Evolutionary conservation across 2,113 vertebrate species (phyloP).

Genomic region (Nansenia antarctica): DNA sequence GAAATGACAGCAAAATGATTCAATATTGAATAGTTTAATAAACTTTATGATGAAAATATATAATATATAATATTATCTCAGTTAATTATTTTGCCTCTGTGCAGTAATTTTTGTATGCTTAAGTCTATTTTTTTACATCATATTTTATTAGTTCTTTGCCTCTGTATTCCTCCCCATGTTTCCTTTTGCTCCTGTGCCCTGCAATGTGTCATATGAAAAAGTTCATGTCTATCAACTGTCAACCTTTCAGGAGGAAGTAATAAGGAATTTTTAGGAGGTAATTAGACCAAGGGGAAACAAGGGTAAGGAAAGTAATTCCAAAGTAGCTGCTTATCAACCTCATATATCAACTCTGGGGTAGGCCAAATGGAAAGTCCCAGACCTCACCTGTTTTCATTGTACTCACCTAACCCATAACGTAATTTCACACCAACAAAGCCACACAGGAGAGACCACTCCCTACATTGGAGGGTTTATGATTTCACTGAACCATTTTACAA

Average conservation of each 20-base stretch:
- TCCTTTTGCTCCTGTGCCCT: no score
- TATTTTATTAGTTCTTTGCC: no score
- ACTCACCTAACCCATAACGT: not conserved
- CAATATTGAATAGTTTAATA: slow-evolving; percentile 59
- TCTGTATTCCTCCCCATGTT: no score
- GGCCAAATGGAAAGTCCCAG: no score
- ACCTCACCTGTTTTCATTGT: not conserved
- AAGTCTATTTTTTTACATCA: not conserved
- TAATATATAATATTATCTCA: slow-evolving; percentile 1
- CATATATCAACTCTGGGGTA: no score
- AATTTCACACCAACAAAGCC: not conserved
- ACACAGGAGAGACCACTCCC: not conserved
- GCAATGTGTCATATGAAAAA: no score
- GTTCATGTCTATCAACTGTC: no score
- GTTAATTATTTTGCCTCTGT: slow-evolving; percentile 1
- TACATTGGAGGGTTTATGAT: not conserved
- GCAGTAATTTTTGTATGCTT: not conserved
- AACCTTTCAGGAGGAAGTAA: no score
- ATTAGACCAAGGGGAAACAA: no score
- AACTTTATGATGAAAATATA: slow-evolving; percentile 50
- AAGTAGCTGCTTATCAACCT: no score
- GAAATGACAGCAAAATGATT: slow-evolving; percentile 49
- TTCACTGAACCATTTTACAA: not conserved
- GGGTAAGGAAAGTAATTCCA: no score
- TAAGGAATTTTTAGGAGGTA: no score